Evolutionary conservation across 2,888 invertebrate species (phyloP).

Genomic region (Metellina segmentata): DNA sequence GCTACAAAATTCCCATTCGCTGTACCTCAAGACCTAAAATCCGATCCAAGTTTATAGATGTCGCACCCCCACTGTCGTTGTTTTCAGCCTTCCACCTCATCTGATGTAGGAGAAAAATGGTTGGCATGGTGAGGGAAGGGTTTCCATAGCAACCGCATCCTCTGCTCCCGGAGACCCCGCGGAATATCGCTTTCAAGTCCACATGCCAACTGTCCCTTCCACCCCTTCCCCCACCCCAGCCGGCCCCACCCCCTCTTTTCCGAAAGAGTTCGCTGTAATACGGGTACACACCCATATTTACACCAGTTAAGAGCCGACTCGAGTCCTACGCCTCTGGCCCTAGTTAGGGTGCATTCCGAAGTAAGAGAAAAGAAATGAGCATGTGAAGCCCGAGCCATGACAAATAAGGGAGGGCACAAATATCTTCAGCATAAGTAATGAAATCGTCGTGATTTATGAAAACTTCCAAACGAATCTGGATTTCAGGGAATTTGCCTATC

Average conservation of each 20-base stretch:
- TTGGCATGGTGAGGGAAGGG: constrained; percentile 75
- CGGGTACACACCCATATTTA: constrained; percentile 70
- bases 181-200: constrained; percentile 75
- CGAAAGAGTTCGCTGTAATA: constrained; percentile 39
- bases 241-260: constrained; percentile 22
- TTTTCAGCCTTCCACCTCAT: constrained; percentile 75
- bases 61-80: constrained; percentile 56
- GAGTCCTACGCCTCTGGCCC: constrained; percentile 11
- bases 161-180: constrained; percentile 59
- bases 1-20: background rate
- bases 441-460: background rate
- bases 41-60: background rate
- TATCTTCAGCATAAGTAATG: constrained; percentile 46
- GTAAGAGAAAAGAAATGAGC: constrained; percentile 3
- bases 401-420: constrained; percentile 40
- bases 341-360: constrained; percentile 27
- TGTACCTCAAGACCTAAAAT: constrained; percentile 2
- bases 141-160: constrained; percentile 75
- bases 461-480: background rate
- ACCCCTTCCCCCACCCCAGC: constrained; percentile 6
- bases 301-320: constrained; percentile 42
- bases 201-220: constrained; percentile 73
- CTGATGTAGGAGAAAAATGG: constrained; percentile 76
- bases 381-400: background rate
- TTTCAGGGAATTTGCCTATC: too few species aligned